Evolutionary conservation across 2,888 invertebrate species (phyloP), one percentile per base, ranked within the genome.

Genomic region (Drosophila mimetica): DNA sequence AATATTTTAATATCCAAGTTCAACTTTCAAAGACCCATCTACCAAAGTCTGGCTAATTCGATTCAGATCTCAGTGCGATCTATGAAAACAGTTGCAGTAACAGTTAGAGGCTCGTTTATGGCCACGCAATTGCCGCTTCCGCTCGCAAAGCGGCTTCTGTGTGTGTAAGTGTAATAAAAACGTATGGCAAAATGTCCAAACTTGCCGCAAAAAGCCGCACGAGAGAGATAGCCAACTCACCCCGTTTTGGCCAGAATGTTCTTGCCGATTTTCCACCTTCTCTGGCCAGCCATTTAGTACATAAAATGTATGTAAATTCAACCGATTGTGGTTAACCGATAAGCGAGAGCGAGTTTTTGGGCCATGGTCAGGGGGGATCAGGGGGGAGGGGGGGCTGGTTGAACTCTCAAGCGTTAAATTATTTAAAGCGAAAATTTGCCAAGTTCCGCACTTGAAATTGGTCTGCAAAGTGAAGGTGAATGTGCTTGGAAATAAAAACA

Each of bases 301-400:
- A 81, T 72, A 75, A 70, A 83, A 76, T 83, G 71, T 88, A 83
- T 84, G 88, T 58, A 73, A 88, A 88, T 84, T 80, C 58, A 70
- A 63, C 58, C 64, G 82, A 83, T 82, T 82, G 88, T 70, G 79
- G 71, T 60, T 69, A 52, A 36, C 30, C 59, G 82, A 82, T 82
- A 82, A 85, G 86, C 64, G 46, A 44, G 44, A 48, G 72, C 63
- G 13, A 32, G 67, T 67, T 67, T 65, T 36, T 30, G 20, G 63
- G 50, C 51, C 50, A 41, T n/a, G 63, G 30, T 16, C 65, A 28
- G 30, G 5, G 41, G 25, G 50, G 28, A 7, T 3, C 1, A 6
- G 4, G 20, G 36, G 36, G 14, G 2, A 14, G 7, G 7, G 41
- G 34, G 34, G 32, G 3, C 4, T 9, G 4, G 4, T 4, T n/a